Conservation (phyloP, 2,113 vertebrate species). For the Axis porcinus region DNA sequence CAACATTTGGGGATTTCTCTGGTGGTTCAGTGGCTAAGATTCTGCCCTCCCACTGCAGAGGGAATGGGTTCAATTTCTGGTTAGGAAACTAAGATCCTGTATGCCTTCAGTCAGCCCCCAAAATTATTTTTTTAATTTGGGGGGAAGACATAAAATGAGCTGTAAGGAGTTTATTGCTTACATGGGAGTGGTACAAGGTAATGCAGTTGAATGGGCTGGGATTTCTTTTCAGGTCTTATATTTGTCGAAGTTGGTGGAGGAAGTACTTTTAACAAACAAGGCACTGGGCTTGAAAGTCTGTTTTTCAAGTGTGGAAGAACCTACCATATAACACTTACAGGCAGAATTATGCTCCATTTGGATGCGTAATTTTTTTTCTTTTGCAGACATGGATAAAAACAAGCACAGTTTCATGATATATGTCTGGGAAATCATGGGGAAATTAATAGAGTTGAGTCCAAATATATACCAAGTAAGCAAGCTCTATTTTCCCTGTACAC, state of each 20-base stretch:
- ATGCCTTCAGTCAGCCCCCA: background rate
- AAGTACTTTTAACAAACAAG: background rate
- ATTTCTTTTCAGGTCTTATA: background rate
- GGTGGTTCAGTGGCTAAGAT: background rate
- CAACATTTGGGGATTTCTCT: background rate
- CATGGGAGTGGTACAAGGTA: background rate
- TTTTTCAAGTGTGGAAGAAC: background rate
- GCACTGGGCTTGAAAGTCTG: background rate
- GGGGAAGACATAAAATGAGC: background rate
- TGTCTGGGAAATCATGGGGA: constrained; percentile 17
- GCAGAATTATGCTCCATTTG: constrained; percentile 34
- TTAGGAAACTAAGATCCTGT: background rate
- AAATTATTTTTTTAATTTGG: background rate
- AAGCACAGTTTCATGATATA: background rate
- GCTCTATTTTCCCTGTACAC: background rate
- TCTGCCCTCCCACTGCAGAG: background rate
- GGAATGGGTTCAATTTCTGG: background rate
- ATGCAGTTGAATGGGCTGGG: background rate
- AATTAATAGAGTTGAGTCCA: constrained; percentile 41
- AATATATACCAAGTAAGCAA: constrained; percentile 20
- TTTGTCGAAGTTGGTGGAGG: background rate
- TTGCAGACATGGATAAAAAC: constrained; percentile 37
- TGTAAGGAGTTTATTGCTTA: background rate
- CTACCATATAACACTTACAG: background rate
- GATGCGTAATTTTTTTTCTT: background rate